These are phyloP conservation scores for Syndactyla subalaris DNA, from an alignment of 2,797 vertebrate genomes.

Conservation along the genomic window DNA sequence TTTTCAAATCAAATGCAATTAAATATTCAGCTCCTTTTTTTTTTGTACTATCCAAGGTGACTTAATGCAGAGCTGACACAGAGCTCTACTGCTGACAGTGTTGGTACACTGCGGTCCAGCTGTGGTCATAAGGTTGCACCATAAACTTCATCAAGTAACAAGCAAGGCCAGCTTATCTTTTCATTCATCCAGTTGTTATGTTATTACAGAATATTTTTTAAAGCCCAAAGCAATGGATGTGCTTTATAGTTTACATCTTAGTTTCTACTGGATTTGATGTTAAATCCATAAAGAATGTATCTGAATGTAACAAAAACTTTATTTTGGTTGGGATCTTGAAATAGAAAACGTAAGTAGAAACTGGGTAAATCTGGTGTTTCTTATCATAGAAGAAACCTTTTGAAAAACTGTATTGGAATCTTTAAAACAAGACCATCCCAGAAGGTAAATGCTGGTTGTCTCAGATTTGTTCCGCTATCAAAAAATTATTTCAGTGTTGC, in stretches of 20 bases:
- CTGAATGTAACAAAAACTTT: not conserved
- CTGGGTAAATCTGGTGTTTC: not conserved
- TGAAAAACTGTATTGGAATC: not conserved
- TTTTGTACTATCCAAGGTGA: not conserved
- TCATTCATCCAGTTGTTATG: not conserved
- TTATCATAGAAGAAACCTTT: not conserved
- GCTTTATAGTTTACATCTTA: not conserved
- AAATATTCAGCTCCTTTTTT: not conserved
- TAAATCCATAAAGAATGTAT: not conserved
- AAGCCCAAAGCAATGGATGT: not conserved
- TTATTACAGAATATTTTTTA: not conserved
- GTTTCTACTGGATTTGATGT: not conserved
- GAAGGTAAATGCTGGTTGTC: not conserved
- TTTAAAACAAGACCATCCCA: not conserved
- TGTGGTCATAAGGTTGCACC: not conserved
- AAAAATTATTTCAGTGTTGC: not conserved
- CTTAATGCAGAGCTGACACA: not conserved
- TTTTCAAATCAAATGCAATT: not conserved
- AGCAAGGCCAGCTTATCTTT: not conserved
- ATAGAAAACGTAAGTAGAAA: not conserved
- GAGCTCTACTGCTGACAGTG: not conserved
- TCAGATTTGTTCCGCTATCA: not conserved
- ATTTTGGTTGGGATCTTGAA: not conserved
- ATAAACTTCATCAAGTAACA: not conserved
- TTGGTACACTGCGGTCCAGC: not conserved